phyloP scores from a whole-genome alignment of 2,888 invertebrate species.

The Suillia variegata region DNA sequence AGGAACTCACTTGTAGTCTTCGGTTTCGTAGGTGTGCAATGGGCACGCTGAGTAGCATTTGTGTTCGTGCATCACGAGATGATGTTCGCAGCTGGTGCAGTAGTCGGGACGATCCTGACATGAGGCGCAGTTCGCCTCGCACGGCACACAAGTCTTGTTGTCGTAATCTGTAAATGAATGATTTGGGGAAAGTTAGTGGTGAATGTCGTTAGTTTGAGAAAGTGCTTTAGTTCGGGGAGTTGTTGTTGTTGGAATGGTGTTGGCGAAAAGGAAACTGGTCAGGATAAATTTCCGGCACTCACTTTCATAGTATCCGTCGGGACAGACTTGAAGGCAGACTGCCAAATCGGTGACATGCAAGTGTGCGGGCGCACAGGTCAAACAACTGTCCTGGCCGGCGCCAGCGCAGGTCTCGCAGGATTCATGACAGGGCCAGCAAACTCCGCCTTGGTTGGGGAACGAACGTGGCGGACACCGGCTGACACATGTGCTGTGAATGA shows the following conservation, averaged over 20 bases:
- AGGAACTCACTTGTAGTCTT: slow-evolving; percentile 77
- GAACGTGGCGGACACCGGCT: slow-evolving; percentile 84
- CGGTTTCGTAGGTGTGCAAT: slow-evolving; percentile 79
- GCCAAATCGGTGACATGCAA: slow-evolving; percentile 82
- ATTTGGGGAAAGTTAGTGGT: background rate
- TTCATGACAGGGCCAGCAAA: slow-evolving; percentile 87
- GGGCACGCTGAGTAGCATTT: slow-evolving; percentile 86
- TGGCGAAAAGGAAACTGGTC: too few relatives aligned
- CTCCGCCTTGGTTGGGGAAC: slow-evolving; percentile 78
- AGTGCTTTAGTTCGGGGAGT: background rate
- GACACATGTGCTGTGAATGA: slow-evolving; percentile 73
- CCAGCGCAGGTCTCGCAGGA: slow-evolving; percentile 90
- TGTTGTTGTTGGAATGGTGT: background rate
- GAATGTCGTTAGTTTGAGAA: too few relatives aligned
- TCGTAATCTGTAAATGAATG: slow-evolving; percentile 64
- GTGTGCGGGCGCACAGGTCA: slow-evolving; percentile 84
- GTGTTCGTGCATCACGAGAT: slow-evolving; percentile 80
- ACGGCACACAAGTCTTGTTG: slow-evolving; percentile 80
- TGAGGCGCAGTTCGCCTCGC: slow-evolving; percentile 84
- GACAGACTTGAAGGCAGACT: slow-evolving; percentile 86
- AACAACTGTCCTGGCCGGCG: slow-evolving; percentile 83
- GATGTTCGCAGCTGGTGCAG: slow-evolving; percentile 88
- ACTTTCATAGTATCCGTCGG: slow-evolving; percentile 88
- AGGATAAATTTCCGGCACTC: slow-evolving; percentile 44
- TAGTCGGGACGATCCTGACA: slow-evolving; percentile 82